Evolutionary conservation across 64 coral and sea anemone genomes (phyloP).

Genomic region (Cladopsammia gracilis): DNA sequence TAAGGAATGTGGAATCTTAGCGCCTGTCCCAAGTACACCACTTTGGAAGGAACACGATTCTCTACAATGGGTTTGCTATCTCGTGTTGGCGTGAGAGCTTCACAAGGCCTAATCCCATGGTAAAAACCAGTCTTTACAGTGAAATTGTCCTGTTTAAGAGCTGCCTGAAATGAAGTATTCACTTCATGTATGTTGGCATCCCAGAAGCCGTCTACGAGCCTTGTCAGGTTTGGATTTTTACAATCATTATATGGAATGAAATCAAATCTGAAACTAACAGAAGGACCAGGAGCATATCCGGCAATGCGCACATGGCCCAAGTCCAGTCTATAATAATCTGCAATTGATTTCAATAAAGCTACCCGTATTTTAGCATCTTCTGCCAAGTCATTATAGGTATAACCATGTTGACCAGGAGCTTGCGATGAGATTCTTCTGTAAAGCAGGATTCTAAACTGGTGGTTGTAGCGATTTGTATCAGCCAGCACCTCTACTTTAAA

Average conservation of each 20-base stretch:
- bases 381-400: background rate
- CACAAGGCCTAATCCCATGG: background rate
- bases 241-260: constrained; percentile 74
- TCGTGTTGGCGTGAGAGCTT: background rate
- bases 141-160: background rate
- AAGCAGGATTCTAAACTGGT: constrained; percentile 29
- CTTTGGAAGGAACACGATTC: background rate
- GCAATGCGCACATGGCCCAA: constrained; percentile 32
- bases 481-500: background rate
- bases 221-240: background rate
- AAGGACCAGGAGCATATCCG: constrained; percentile 26
- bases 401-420: too few relatives aligned
- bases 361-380: background rate
- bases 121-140: background rate
- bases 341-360: constrained; percentile 41
- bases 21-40: constrained; percentile 1
- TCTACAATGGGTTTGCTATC: background rate
- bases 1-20: constrained; percentile 24
- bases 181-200: background rate
- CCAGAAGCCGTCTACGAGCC: constrained; percentile 39
- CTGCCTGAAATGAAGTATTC: background rate
- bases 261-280: constrained; percentile 63
- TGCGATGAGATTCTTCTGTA: too few relatives aligned
- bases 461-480: constrained; percentile 47
- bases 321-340: constrained; percentile 31